Base-by-base conservation (phyloP, 1,140 invertebrate species). In the Adelges cooleyi region DNA sequence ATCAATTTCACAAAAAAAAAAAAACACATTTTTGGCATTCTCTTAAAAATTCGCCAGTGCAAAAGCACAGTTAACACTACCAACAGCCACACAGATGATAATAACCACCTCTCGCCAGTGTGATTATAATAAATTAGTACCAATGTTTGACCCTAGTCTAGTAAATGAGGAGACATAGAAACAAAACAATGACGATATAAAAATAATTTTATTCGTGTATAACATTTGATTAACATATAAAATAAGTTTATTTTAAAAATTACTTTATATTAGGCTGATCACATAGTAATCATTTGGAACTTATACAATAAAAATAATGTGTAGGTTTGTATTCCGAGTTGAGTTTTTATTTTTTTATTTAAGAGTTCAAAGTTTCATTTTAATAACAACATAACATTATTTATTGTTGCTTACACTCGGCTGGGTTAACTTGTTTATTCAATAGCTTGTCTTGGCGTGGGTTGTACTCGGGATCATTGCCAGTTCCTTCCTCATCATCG, bases 341-440 rank as follows among this genome's bases (percentile, higher is more conserved):
- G 25, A 59, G 5, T 59, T 48, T 27, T 62, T 59, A 46, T 59
- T 62, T 48, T 27, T 59, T 59, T 59, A 10, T 44, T n/a, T 42
- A 25, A 4, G 13, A 15, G 25, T 62, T 18, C 17, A 42, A 4
- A n/a, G n/a, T n/a, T 27, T 48, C n/a, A 48, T 13, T 38, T 56
- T 48, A n/a, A 29, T 13, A 62, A 33, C 4, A 11, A 3, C 27
- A 33, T 6, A 46, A 48, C 20, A 48, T 4, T 13, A 18, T n/a
- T 75, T 78, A 80, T 73, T 79, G 77, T 68, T 78, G 76, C 72
- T 79, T 78, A 72, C 78, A 79, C 65, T 80, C 76, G 68, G 65
- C 67, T 44, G 73, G 71, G 66, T 74, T 69, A 33, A 68, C 65
- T 48, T 69, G 67, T 36, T 68, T 70, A 44, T 67, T 70, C 62